phyloP scores from a whole-genome alignment of 2,888 invertebrate species.

The Sphaeridia pumilis region DNA sequence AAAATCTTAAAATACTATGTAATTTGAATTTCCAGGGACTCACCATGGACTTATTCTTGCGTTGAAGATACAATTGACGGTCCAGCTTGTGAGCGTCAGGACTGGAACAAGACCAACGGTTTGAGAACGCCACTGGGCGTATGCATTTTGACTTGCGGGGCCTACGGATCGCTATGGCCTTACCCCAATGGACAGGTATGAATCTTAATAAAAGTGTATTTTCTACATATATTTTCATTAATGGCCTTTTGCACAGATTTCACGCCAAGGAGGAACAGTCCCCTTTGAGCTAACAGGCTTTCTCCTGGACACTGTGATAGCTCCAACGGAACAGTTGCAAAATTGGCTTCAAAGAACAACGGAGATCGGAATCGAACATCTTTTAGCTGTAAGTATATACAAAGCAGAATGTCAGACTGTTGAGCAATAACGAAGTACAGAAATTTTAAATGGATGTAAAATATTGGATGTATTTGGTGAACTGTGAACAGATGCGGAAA shows the following conservation, averaged over 20 bases:
- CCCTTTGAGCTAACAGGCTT: too few relatives aligned
- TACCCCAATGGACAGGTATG: constrained; percentile 41
- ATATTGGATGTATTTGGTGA: too few relatives aligned
- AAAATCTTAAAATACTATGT: too few relatives aligned
- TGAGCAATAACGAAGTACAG: too few relatives aligned
- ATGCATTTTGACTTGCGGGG: constrained; percentile 47
- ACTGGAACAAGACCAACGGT: not conserved
- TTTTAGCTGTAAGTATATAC: constrained; percentile 9
- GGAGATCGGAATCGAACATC: not conserved
- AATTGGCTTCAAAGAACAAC: not conserved
- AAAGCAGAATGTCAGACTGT: too few relatives aligned
- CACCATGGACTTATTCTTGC: constrained; percentile 32
- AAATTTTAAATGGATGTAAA: too few relatives aligned
- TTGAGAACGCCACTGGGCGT: not conserved
- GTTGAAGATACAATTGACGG: constrained; percentile 28
- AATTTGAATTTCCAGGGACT: constrained; percentile 14
- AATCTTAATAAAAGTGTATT: not conserved
- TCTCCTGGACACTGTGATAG: not conserved
- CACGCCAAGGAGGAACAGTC: too few relatives aligned
- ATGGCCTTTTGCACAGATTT: too few relatives aligned
- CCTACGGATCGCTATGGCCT: constrained; percentile 58
- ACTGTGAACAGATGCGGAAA: too few relatives aligned
- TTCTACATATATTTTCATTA: too few relatives aligned
- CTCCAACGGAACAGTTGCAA: constrained; percentile 1
- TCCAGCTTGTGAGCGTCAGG: constrained; percentile 26